These are phyloP conservation scores for Ooceraea biroi DNA, from an alignment of 1,140 invertebrate genomes.

Conservation along the genomic window DNA sequence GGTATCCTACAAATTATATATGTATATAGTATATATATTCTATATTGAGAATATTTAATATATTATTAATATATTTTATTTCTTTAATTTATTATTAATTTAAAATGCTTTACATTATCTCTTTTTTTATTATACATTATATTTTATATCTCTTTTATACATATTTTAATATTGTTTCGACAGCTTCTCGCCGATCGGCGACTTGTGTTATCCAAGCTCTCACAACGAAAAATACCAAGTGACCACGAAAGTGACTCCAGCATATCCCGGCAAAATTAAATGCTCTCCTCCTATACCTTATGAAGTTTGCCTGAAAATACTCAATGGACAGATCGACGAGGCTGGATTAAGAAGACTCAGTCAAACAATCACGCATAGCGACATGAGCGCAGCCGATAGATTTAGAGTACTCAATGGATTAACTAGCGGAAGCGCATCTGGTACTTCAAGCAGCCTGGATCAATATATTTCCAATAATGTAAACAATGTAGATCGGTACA, in stretches of 20 bases:
- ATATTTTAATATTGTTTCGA: neutral
- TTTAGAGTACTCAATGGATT: neutral
- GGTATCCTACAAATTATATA: conserved; percentile 24
- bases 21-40: neutral
- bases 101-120: no score
- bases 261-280: conserved; percentile 66
- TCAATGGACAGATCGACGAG: conserved; percentile 48
- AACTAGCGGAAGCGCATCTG: neutral
- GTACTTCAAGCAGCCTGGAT: neutral
- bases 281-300: conserved; percentile 42
- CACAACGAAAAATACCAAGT: conserved; percentile 38
- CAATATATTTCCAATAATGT: neutral
- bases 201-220: conserved; percentile 60
- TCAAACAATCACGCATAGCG: neutral
- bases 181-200: conserved; percentile 69
- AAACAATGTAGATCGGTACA: neutral
- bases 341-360: conserved; percentile 21
- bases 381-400: neutral
- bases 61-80: no score
- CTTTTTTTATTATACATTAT: no score
- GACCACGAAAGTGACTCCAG: conserved; percentile 66
- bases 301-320: conserved; percentile 54
- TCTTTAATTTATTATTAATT: no score
- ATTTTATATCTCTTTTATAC: neutral
- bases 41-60: no score